Conservation (phyloP, 2,797 vertebrate genomes). For the Gouania willdenowi region DNA sequence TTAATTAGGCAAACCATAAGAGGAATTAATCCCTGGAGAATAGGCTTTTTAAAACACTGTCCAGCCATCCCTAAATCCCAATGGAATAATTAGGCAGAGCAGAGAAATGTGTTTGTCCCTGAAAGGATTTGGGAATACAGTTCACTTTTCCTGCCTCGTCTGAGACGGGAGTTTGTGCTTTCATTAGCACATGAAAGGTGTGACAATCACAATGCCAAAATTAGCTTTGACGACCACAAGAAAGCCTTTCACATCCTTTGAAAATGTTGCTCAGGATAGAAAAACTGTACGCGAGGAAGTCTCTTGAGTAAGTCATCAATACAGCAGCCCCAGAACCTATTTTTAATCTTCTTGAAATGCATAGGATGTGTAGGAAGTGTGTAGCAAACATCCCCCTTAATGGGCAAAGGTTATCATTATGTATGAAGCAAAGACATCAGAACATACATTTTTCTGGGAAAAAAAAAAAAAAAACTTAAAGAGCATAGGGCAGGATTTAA, state of each 20-base stretch:
- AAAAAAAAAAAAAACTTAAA: too few relatives aligned
- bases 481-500: too few relatives aligned
- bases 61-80: conserved; percentile 47
- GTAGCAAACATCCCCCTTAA: too few relatives aligned
- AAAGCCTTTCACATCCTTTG: not conserved
- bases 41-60: conserved; percentile 34
- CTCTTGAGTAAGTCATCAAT: conserved; percentile 2
- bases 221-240: conserved; percentile 14
- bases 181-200: conserved; percentile 9
- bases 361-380: too few relatives aligned
- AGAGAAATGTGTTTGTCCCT: conserved; percentile 21
- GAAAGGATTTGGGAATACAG: conserved; percentile 28
- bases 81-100: conserved; percentile 40
- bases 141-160: conserved; percentile 15
- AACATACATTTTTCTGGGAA: too few relatives aligned
- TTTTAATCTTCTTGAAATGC: not conserved
- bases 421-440: too few relatives aligned
- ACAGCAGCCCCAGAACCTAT: not conserved
- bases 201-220: conserved; percentile 19
- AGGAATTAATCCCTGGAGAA: conserved; percentile 46
- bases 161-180: conserved; percentile 9
- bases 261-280: not conserved
- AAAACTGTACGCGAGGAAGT: not conserved
- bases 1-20: conserved; percentile 54
- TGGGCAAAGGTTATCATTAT: too few relatives aligned